Evolutionary conservation across 92 coral and sea anemone genomes (phyloP).

Genomic region (Chrysogorgia sp.): DNA sequence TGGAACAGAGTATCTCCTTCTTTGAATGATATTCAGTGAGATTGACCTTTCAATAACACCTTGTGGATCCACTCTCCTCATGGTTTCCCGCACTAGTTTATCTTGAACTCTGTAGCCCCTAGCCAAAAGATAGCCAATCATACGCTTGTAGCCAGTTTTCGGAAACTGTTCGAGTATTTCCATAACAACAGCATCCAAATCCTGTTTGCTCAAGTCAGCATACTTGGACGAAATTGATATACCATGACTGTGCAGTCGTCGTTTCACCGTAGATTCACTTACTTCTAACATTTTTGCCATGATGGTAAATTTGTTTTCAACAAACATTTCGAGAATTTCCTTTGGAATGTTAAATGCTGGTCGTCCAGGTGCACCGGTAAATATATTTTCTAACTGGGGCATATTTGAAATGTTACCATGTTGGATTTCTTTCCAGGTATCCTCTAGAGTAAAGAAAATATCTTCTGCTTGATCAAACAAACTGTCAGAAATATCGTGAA

Average conservation of each 20-base stretch:
- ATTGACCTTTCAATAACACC: slow-evolving; percentile 50
- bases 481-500: too few species aligned
- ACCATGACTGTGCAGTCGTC: slow-evolving; percentile 23
- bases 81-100: slow-evolving; percentile 23
- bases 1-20: slow-evolving; percentile 39
- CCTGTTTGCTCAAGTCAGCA: slow-evolving; percentile 9
- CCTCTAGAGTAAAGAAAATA: neutral
- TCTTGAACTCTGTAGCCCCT: slow-evolving; percentile 46
- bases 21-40: slow-evolving; percentile 40
- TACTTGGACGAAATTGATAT: slow-evolving; percentile 23
- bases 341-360: slow-evolving; percentile 40
- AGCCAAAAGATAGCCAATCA: slow-evolving; percentile 52
- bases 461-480: neutral
- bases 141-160: slow-evolving; percentile 50
- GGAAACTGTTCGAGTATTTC: slow-evolving; percentile 42
- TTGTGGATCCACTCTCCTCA: slow-evolving; percentile 40
- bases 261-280: slow-evolving; percentile 46
- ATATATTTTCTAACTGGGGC: slow-evolving; percentile 8
- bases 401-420: neutral
- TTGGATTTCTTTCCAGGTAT: neutral
- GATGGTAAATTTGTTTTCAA: slow-evolving; percentile 45
- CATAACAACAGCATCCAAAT: slow-evolving; percentile 26
- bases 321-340: slow-evolving; percentile 37
- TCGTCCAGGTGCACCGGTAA: slow-evolving; percentile 41
- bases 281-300: slow-evolving; percentile 55